Evolutionary conservation across 2,113 vertebrate species (phyloP), one percentile per base, ranked within the genome.

Genomic region (Lophius piscatorius): DNA sequence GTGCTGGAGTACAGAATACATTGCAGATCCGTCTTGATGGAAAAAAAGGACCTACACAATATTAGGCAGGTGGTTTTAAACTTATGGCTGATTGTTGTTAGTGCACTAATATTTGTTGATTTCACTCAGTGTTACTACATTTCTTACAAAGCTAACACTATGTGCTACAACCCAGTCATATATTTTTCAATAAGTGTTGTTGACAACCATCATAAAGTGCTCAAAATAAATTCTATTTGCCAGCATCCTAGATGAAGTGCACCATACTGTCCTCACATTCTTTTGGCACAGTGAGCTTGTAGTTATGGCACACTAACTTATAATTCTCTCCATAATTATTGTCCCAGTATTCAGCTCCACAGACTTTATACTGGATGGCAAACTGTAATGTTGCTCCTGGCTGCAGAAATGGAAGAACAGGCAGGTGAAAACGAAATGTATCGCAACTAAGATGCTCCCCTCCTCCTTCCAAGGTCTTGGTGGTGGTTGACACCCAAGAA

Each of bases 221-320:
- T 63, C 47, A 34, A 22, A 41, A 56, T 11, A 21, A 9, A 6
- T 39, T 24, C 10, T 3, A 3, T 66, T 23, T 34, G 17, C 44
- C 16, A 70, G 58, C 26, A 38, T 60, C 31, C 92, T 88, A 99
- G 75, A 95, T 93, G 76, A 98, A 99, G 87, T 98, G 95, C 80
- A 98, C 94, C 94, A 96, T 96, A 88, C 95, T 98, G 47, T 94
- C 93, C 52, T 97, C 94, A 4, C 94, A 96, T 73, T 98, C 97
- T 40, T 93, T 93, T 0, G 96, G 96, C 84, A 96, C 90, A 68
- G 90, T 91, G 16, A 98, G 89, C 16, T 91, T 93, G 58, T 98
- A 95, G 76, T 78, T 90, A 78, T 93, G 88, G 75, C 93, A 97
- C 0, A 91, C 90, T 34, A 98, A 91, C 42, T 87, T 94, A 81